Percentiles rank a stretch among this genome's conserved stretches.
These are phyloP conservation scores for Albula glossodonta DNA, from an alignment of 2,113 vertebrate genomes.

Conservation along the genomic window DNA sequence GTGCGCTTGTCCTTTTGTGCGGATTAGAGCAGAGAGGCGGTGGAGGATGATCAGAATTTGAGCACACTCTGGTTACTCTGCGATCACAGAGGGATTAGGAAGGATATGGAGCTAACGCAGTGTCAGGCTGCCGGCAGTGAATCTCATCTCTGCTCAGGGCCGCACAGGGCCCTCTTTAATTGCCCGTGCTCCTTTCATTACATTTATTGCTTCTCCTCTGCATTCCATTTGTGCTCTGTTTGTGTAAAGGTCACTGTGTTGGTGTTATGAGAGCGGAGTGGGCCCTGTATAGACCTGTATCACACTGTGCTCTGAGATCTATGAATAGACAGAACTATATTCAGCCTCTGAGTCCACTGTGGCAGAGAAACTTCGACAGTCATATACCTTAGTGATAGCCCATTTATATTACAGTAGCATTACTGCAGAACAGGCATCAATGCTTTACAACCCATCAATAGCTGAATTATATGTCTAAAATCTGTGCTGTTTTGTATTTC, in stretches of 20 bases:
- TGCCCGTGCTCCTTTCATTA: conserved; percentile 78
- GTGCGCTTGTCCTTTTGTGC: conserved; percentile 52
- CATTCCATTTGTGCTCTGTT: conserved; percentile 64
- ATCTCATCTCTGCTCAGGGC: conserved; percentile 10
- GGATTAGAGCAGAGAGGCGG: conserved; percentile 65
- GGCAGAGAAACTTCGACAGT: neutral
- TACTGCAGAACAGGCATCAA: neutral
- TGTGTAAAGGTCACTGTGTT: conserved; percentile 73
- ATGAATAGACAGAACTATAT: conserved; percentile 24
- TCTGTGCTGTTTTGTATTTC: neutral
- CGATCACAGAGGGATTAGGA: conserved; percentile 72
- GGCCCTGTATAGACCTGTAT: conserved; percentile 43
- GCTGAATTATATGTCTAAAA: neutral
- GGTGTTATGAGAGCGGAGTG: conserved; percentile 39
- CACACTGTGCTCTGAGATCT: conserved; percentile 39
- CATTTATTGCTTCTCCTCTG: conserved; percentile 75
- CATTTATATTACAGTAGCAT: neutral
- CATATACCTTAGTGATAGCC: neutral
- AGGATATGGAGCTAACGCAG: conserved; percentile 64
- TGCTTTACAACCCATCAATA: neutral
- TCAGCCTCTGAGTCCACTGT: neutral
- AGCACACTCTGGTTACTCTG: conserved; percentile 63
- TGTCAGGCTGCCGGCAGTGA: conserved; percentile 49
- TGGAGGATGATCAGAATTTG: conserved; percentile 64
- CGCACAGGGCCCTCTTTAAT: conserved; percentile 63